Conservation (phyloP, 2,888 invertebrate species). For the Trichopoda pennipes region DNA sequence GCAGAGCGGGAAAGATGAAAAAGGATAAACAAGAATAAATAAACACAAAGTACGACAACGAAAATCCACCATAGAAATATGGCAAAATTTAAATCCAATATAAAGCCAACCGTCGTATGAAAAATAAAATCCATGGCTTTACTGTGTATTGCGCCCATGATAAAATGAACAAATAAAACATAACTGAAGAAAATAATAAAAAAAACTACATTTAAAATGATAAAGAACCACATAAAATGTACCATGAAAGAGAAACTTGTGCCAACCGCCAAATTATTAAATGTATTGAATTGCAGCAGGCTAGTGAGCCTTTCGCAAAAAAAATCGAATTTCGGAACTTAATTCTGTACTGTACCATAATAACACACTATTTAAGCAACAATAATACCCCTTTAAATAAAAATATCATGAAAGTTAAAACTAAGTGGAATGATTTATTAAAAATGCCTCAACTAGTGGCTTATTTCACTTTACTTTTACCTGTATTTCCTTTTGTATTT, state of each 20-base stretch:
- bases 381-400: background rate
- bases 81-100: conserved; percentile 62
- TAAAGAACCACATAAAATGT: conserved; percentile 4
- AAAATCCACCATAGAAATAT: conserved; percentile 58
- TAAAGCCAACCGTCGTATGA: conserved; percentile 60
- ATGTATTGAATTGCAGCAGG: conserved; percentile 1
- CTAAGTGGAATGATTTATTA: background rate
- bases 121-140: conserved; percentile 50
- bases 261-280: conserved; percentile 31
- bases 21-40: background rate
- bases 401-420: background rate
- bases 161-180: conserved; percentile 24
- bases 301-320: background rate
- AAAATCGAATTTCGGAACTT: background rate
- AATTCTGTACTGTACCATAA: background rate
- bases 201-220: conserved; percentile 20
- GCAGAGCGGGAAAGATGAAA: conserved; percentile 3
- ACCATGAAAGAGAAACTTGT: conserved; percentile 4
- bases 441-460: conserved; percentile 12
- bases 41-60: conserved; percentile 22
- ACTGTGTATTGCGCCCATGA: conserved; percentile 23
- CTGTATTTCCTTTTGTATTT: background rate
- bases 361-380: background rate
- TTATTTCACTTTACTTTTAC: conserved; percentile 7
- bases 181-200: background rate